Percentiles rank a stretch among this genome's conserved stretches.
These are phyloP conservation scores for Scolopax mira DNA, from an alignment of 2,113 vertebrate genomes.

Conservation along the genomic window DNA sequence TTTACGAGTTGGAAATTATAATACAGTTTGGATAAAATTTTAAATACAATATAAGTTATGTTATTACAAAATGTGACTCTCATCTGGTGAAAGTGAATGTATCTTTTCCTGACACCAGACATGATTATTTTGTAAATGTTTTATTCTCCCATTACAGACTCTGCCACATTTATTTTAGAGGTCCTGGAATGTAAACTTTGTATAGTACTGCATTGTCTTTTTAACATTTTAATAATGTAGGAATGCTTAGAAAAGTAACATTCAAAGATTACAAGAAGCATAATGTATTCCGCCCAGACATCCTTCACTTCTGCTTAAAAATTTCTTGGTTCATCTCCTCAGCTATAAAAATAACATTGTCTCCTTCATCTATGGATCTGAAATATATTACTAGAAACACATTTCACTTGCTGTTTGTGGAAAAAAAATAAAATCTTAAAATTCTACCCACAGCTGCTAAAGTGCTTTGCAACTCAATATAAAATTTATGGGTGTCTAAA, in stretches of 20 bases:
- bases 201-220: background rate
- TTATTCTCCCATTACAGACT: background rate
- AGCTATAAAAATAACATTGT: background rate
- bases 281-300: background rate
- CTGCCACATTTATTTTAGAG: background rate
- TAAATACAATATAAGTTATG: background rate
- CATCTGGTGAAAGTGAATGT: background rate
- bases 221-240: background rate
- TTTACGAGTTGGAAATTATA: background rate
- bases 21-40: background rate
- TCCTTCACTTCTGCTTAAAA: background rate
- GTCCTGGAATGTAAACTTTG: background rate
- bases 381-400: slow-evolving; percentile 13
- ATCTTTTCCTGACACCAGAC: background rate
- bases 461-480: background rate
- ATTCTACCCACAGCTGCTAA: background rate
- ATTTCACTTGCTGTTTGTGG: background rate
- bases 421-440: background rate
- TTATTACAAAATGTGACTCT: background rate
- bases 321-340: background rate
- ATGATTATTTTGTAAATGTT: slow-evolving; percentile 1
- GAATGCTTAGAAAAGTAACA: slow-evolving; percentile 16
- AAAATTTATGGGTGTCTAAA: background rate
- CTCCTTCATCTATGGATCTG: background rate
- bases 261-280: background rate